Base-by-base conservation (phyloP, 2,113 vertebrate species). In the Ptilorrhoa leucosticta region DNA sequence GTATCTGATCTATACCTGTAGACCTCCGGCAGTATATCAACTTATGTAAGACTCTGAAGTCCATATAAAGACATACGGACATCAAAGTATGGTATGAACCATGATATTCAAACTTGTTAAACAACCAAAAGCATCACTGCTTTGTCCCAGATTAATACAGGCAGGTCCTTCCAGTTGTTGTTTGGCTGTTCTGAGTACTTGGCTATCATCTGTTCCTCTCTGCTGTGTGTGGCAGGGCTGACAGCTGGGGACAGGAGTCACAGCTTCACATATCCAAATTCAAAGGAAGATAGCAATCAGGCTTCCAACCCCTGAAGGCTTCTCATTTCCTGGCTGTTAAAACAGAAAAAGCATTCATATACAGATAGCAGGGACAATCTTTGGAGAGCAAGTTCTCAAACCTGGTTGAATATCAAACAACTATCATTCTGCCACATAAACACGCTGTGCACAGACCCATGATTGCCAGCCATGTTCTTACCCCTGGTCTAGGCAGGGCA, bases 41-140 rank as follows among this genome's bases (percentile, higher is more conserved):
- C 18, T 22, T 76, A 3, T 5, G 11, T 47, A 47, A 72, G 53
- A 39, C 24, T 66, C 69, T 40, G 28, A 66, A 84, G 51, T 22
- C 22, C n/a, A 16, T 24, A 13, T 33, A 54, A 65, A 64, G 45
- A 56, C 6, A 47, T 7, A 13, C 4, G 15, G 48, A 39, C 23
- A 19, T 39, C 48, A 15, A 64, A 47, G 23, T 19, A 8, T 40
- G 50, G 19, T 24, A 57, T 14, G 88, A 76, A 66, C 24, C 19
- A 22, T 7, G 24, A 11, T 50, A 83, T 18, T 28, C 23, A 65
- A 86, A 56, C 53, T 53, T 78, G 47, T 42, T 85, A 58, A 81
- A 63, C 33, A 65, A 68, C 10, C 2, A 6, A 73, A 93, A 56
- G 1, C 0, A 0, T 44, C 3, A 0, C 35, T 80, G 63, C 23